These are phyloP conservation scores for Rhagonycha lutea DNA, from an alignment of 2,888 invertebrate species.

Conservation along the genomic window DNA sequence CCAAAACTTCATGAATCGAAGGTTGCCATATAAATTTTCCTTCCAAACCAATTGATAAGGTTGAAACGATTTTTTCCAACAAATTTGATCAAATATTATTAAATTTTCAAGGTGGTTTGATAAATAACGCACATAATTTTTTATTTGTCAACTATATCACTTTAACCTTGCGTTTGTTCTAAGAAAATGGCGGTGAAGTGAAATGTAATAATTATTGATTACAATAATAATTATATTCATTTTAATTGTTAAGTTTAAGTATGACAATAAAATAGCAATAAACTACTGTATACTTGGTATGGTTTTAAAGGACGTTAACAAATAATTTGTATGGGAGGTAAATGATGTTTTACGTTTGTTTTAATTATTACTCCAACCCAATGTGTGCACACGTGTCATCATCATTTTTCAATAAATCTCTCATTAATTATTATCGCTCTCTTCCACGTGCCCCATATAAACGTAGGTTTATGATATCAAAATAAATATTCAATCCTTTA, in stretches of 20 bases:
- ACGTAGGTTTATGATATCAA: not conserved
- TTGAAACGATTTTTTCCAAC: not conserved
- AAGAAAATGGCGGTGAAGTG: slow-evolving; percentile 6
- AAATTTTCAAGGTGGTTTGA: slow-evolving; percentile 11
- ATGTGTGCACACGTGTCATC: slow-evolving; percentile 8
- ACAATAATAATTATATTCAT: not conserved
- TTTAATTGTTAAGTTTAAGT: not conserved
- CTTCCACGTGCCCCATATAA: slow-evolving; percentile 11
- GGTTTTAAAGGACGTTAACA: not conserved
- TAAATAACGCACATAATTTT: slow-evolving; percentile 3
- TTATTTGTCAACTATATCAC: slow-evolving; percentile 8
- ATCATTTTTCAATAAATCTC: not conserved
- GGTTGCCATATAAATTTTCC: no score
- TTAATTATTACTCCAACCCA: not conserved
- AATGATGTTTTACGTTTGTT: not conserved
- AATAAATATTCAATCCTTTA: not conserved
- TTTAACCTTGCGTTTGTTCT: slow-evolving; percentile 4
- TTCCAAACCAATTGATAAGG: not conserved
- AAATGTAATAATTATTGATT: not conserved
- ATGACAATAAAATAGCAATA: not conserved
- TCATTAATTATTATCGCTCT: not conserved
- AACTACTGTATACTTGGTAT: not conserved
- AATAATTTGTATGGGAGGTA: not conserved
- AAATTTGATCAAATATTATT: slow-evolving; percentile 6
- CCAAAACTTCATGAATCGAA: not conserved